A percentile compares a stretch with the other conserved stretches of the same genome.
phyloP scores from a whole-genome alignment of 1,140 invertebrate genomes.

The Brachionus asplanchnoidis region DNA sequence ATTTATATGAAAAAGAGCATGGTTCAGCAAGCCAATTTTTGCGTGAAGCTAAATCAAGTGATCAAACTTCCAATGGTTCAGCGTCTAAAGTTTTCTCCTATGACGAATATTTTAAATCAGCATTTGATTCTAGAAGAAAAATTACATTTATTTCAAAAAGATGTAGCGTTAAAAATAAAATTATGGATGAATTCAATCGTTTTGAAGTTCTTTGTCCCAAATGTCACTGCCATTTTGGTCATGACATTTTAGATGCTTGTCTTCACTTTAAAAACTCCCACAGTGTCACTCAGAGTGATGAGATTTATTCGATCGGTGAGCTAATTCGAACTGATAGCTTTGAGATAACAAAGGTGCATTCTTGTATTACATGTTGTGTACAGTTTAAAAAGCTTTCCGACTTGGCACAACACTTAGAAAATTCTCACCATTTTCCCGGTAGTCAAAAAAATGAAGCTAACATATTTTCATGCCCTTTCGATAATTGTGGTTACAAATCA shows the following conservation, averaged over 20 bases:
- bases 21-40: background rate
- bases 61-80: background rate
- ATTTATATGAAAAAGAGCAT: background rate
- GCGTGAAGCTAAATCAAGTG: background rate
- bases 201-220: background rate
- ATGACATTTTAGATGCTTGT: background rate
- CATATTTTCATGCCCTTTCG: background rate
- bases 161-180: background rate
- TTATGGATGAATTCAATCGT: background rate
- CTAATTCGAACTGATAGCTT: background rate
- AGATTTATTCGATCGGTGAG: conserved; percentile 18
- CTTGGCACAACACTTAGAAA: background rate
- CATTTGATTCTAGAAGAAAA: background rate
- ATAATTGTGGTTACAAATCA: background rate
- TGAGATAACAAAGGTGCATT: background rate
- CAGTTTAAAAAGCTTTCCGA: background rate
- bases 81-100: background rate
- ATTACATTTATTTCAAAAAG: background rate
- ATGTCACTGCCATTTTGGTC: background rate
- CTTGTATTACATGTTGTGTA: background rate
- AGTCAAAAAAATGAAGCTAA: background rate
- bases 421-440: background rate
- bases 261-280: conserved; percentile 1
- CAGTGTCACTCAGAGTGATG: background rate
- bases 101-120: conserved; percentile 4